Conservation (phyloP, 2,888 invertebrate species). For the Dasysyrphus tricinctus region DNA sequence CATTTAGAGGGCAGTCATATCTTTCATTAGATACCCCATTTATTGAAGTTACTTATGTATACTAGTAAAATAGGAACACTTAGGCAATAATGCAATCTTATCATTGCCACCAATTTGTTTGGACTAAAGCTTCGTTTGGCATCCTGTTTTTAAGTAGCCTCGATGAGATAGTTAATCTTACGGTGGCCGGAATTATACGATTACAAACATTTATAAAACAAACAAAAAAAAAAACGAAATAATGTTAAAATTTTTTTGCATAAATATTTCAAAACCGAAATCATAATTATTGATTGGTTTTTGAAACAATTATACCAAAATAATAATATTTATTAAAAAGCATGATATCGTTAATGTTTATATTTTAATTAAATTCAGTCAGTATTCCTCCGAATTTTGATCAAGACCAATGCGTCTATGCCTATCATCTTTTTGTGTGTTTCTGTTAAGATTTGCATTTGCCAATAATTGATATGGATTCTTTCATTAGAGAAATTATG, state of each 20-base stretch:
- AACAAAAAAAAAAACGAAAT: neutral
- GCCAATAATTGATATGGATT: constrained; percentile 7
- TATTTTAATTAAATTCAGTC: constrained; percentile 16
- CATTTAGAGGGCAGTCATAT: no score
- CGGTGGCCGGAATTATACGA: neutral
- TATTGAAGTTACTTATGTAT: no score
- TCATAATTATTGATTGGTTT: neutral
- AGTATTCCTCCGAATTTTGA: constrained; percentile 30
- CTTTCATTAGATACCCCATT: no score
- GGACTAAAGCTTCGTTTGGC: no score
- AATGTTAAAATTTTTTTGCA: neutral
- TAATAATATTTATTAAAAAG: neutral
- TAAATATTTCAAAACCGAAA: neutral
- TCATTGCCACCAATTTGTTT: no score
- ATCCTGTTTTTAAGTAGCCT: no score
- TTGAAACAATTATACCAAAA: constrained; percentile 1
- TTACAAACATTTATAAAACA: neutral
- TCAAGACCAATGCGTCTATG: constrained; percentile 1
- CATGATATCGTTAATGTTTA: neutral
- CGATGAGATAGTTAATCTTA: no score
- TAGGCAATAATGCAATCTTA: no score
- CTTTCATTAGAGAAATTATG: constrained; percentile 2
- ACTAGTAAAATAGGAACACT: no score
- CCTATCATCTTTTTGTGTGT: neutral
- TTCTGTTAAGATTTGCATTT: neutral